Conservation (phyloP, 1,140 invertebrate genomes). For the Nymphalis io region DNA sequence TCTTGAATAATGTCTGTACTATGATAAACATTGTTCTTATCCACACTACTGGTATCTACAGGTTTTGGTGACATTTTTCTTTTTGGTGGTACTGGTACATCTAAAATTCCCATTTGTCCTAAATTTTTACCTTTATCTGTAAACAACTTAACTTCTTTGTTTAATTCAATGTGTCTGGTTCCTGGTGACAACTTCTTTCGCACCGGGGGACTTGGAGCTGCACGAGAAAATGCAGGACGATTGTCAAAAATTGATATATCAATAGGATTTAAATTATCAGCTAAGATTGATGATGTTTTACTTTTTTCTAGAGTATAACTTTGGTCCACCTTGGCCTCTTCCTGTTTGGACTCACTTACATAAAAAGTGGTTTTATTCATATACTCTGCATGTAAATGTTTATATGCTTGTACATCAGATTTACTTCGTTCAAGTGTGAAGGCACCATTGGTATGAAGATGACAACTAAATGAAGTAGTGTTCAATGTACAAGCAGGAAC, state of each 20-base stretch:
- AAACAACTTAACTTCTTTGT: slow-evolving; percentile 50
- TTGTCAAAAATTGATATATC: slow-evolving; percentile 75
- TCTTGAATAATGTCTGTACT: slow-evolving; percentile 40
- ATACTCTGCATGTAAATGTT: slow-evolving; percentile 50
- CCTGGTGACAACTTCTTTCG: slow-evolving; percentile 70
- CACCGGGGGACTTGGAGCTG: slow-evolving; percentile 75
- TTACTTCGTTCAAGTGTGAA: slow-evolving; percentile 75
- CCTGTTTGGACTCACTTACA: slow-evolving; percentile 44
- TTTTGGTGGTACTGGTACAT: slow-evolving; percentile 63
- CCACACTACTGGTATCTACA: slow-evolving; percentile 39
- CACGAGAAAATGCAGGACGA: slow-evolving; percentile 61
- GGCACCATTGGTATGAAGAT: slow-evolving; percentile 67
- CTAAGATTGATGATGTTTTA: slow-evolving; percentile 69
- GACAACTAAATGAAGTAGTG: slow-evolving; percentile 69
- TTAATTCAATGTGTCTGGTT: slow-evolving; percentile 60
- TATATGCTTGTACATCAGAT: slow-evolving; percentile 70
- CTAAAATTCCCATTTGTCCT: slow-evolving; percentile 59
- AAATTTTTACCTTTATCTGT: slow-evolving; percentile 55
- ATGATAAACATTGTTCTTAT: slow-evolving; percentile 35
- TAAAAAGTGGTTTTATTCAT: slow-evolving; percentile 65
- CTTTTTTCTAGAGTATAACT: slow-evolving; percentile 69
- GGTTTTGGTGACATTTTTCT: slow-evolving; percentile 67
- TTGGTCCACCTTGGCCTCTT: slow-evolving; percentile 43
- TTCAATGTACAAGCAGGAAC: slow-evolving; percentile 64
- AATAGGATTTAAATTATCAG: slow-evolving; percentile 58